phyloP scores from a whole-genome alignment of 1,140 invertebrate genomes.

The Scaptomyza graminum region DNA sequence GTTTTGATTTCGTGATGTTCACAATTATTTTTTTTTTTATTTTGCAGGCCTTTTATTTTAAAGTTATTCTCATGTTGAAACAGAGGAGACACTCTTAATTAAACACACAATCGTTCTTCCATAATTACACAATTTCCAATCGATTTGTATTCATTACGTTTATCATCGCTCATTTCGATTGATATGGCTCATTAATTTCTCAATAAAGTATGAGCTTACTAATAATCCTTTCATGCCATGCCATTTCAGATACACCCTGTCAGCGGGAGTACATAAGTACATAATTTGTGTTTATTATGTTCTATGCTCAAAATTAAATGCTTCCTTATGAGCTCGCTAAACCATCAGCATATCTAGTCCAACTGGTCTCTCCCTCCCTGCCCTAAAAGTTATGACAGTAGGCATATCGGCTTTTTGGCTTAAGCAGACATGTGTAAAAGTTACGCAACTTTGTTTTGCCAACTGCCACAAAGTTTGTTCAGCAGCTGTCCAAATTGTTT shows the following conservation, averaged over 20 bases:
- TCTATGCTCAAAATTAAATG: conserved; percentile 33
- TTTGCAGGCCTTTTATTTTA: no score
- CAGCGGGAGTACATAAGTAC: conserved; percentile 49
- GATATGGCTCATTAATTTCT: conserved; percentile 68
- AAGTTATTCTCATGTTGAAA: background rate
- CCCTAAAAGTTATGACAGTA: background rate
- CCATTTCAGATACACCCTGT: conserved; percentile 29
- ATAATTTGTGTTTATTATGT: conserved; percentile 61
- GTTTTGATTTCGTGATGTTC: no score
- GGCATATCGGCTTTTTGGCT: conserved; percentile 11
- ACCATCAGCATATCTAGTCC: conserved; percentile 1
- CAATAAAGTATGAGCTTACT: conserved; percentile 53
- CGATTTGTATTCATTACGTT: conserved; percentile 9
- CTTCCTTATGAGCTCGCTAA: background rate
- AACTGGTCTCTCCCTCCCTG: conserved; percentile 3
- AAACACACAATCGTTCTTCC: background rate
- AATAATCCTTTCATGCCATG: conserved; percentile 63
- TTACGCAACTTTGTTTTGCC: conserved; percentile 54
- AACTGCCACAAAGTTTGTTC: conserved; percentile 46
- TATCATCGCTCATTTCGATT: conserved; percentile 55
- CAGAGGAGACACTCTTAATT: background rate
- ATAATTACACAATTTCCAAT: conserved; percentile 16
- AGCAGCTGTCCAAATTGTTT: conserved; percentile 4
- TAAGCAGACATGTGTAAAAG: conserved; percentile 49
- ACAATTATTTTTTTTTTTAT: no score